Conservation (phyloP, 2,113 vertebrate genomes). For the Cairina moschata region DNA sequence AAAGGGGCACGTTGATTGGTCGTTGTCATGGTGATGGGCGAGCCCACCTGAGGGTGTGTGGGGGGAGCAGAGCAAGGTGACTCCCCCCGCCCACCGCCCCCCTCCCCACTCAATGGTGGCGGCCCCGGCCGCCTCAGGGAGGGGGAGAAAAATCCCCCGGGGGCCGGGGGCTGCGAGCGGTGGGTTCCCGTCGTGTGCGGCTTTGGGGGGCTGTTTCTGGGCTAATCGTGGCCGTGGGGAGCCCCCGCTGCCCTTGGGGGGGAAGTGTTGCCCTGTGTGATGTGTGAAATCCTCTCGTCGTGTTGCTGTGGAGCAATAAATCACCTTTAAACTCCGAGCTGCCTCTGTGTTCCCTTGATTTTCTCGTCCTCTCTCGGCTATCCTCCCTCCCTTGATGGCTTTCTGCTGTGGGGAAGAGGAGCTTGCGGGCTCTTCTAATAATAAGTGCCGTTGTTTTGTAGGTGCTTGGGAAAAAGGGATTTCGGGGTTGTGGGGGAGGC, state of each 20-base stretch:
- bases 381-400: background rate
- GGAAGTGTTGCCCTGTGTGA: background rate
- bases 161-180: too few species aligned
- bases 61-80: background rate
- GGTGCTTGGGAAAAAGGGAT: background rate
- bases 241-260: background rate
- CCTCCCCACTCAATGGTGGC: fast-evolving
- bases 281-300: background rate
- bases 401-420: background rate
- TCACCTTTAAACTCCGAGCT: background rate
- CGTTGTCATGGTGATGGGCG: slow-evolving; percentile 2
- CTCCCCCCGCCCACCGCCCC: background rate
- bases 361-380: background rate
- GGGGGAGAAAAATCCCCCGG: too few species aligned
- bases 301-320: slow-evolving; percentile 9
- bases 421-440: background rate
- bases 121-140: too few species aligned
- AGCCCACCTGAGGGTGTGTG: background rate
- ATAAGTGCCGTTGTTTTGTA: background rate
- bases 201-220: too few species aligned
- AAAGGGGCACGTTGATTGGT: background rate
- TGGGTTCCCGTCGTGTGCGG: too few species aligned
- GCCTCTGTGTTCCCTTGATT: background rate
- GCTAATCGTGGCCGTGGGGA: too few species aligned
- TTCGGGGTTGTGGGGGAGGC: background rate